These are phyloP conservation scores for Onychostruthus taczanowskii DNA, from an alignment of 2,113 vertebrate species.

Conservation along the genomic window DNA sequence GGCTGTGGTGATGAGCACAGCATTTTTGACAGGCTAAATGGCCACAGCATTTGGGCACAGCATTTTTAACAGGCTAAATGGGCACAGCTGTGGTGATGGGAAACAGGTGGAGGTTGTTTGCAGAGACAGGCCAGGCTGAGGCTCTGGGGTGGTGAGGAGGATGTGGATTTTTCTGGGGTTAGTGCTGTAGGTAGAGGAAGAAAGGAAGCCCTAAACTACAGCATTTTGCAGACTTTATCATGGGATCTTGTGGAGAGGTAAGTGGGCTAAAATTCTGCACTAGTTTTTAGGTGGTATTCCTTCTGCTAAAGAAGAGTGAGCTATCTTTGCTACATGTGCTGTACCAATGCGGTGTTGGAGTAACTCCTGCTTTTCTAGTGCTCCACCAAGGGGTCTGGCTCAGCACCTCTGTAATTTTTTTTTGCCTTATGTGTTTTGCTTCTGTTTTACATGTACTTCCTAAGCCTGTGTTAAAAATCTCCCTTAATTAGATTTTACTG, in stretches of 20 bases:
- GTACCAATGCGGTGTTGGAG: background rate
- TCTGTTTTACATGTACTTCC: background rate
- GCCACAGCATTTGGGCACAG: too few relatives aligned
- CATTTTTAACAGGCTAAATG: too few relatives aligned
- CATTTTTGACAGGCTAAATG: too few relatives aligned
- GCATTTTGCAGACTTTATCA: fast-evolving
- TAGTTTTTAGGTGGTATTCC: background rate
- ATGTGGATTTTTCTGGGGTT: background rate
- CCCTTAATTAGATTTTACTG: background rate
- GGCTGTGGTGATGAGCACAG: background rate
- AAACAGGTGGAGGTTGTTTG: background rate
- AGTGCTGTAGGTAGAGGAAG: background rate
- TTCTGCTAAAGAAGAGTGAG: background rate
- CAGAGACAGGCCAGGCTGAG: background rate
- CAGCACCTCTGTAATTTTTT: background rate
- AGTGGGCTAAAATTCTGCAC: background rate
- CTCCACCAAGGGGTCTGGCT: background rate
- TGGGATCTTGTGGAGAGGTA: background rate
- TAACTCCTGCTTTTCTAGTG: background rate
- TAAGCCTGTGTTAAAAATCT: background rate
- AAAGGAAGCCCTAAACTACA: background rate
- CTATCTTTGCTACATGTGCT: fast-evolving
- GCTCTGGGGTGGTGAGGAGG: fast-evolving
- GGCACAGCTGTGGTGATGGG: too few relatives aligned
- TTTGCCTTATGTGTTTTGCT: background rate